phyloP scores from a whole-genome alignment of 1,140 invertebrate species.

The Epicauta chinensis region DNA sequence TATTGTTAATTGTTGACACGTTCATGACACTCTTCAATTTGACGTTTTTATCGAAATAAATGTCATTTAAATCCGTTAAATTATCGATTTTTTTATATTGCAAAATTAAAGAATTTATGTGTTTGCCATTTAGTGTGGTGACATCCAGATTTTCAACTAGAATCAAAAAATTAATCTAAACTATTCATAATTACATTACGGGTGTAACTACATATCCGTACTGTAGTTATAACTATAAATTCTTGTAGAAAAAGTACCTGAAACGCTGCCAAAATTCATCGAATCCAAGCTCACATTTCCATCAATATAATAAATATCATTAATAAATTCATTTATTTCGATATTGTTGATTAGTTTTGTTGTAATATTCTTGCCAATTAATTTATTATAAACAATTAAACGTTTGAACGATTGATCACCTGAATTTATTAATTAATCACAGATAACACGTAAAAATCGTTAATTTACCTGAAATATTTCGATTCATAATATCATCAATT shows the following conservation, averaged over 20 bases:
- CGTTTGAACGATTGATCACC: constrained; percentile 1
- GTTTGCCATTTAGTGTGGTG: constrained; percentile 20
- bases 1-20: constrained; percentile 29
- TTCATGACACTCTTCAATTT: constrained; percentile 22
- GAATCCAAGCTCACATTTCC: constrained; percentile 19
- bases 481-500: constrained; percentile 11
- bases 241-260: constrained; percentile 30
- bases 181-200: too few species aligned
- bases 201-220: too few species aligned
- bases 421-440: neutral
- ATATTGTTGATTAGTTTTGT: constrained; percentile 24
- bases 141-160: constrained; percentile 26
- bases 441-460: neutral
- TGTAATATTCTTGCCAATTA: constrained; percentile 15
- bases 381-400: constrained; percentile 26
- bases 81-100: neutral
- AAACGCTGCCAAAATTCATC: constrained; percentile 26
- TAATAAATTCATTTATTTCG: constrained; percentile 11
- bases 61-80: neutral
- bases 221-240: neutral
- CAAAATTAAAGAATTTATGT: neutral
- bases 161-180: constrained; percentile 18
- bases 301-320: constrained; percentile 24
- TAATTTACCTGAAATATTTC: neutral
- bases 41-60: constrained; percentile 24